A percentile compares a stretch with the other conserved stretches of the same genome.
phyloP scores from a whole-genome alignment of 1,140 invertebrate species.

The Acromyrmex echinatior region DNA sequence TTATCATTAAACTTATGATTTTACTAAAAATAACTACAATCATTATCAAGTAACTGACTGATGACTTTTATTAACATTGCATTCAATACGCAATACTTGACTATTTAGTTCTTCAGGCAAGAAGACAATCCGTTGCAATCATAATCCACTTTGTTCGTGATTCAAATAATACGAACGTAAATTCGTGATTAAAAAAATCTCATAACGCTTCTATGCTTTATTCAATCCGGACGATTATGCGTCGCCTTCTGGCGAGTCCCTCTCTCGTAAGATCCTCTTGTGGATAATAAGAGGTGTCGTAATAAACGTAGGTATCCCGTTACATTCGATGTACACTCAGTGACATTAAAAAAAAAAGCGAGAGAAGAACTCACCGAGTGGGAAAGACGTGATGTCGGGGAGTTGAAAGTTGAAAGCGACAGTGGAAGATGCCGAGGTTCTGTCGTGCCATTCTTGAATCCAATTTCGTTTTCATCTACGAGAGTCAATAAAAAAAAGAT shows the following conservation, averaged over 20 bases:
- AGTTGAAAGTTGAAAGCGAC: slow-evolving; percentile 74
- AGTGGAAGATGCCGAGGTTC: slow-evolving; percentile 27
- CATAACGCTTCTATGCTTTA: slow-evolving; percentile 39
- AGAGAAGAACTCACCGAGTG: not conserved
- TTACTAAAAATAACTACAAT: not conserved
- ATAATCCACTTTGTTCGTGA: slow-evolving; percentile 20
- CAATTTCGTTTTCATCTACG: slow-evolving; percentile 49
- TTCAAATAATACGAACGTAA: slow-evolving; percentile 21
- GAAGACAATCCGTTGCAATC: not conserved
- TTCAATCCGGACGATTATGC: slow-evolving; percentile 60
- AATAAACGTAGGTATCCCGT: slow-evolving; percentile 62
- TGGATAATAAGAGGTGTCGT: slow-evolving; percentile 58
- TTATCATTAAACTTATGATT: not conserved
- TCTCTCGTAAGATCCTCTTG: slow-evolving; percentile 28
- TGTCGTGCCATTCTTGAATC: slow-evolving; percentile 24
- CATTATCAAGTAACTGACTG: not conserved
- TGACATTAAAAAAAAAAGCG: slow-evolving; percentile 19
- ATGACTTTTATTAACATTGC: not conserved
- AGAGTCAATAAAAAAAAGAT: slow-evolving; percentile 28
- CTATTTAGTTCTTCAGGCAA: not conserved
- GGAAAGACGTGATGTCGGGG: slow-evolving; percentile 20
- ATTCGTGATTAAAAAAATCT: not conserved
- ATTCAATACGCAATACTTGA: not conserved
- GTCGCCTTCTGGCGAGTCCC: not conserved
- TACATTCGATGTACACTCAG: slow-evolving; percentile 48